phyloP scores from a whole-genome alignment of 2,888 invertebrate species.

The Agonum fuliginosum region DNA sequence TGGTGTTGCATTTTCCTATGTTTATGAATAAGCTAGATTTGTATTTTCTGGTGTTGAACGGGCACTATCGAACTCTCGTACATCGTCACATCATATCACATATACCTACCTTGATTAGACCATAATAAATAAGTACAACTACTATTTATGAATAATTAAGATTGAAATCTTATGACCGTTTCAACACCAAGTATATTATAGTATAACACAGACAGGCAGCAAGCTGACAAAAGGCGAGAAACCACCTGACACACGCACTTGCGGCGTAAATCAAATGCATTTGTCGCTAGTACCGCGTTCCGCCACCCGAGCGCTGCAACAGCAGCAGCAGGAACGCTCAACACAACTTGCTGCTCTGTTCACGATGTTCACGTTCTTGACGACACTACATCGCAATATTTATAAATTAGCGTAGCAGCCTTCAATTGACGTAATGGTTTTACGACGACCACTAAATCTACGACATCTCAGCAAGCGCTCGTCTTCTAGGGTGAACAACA shows the following conservation, averaged over 20 bases:
- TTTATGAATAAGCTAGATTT: no score
- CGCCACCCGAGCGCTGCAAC: neutral
- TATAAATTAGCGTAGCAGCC: conserved; percentile 46
- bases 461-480: conserved; percentile 19
- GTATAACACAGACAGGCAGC: no score
- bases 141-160: no score
- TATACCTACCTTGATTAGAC: no score
- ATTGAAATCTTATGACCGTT: no score
- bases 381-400: conserved; percentile 39
- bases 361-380: conserved; percentile 16
- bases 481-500: conserved; percentile 27
- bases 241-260: conserved; percentile 46
- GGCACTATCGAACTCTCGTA: no score
- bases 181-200: no score
- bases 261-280: conserved; percentile 41
- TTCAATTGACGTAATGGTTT: conserved; percentile 59
- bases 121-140: no score
- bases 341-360: neutral
- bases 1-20: no score
- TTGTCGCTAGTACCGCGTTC: conserved; percentile 37
- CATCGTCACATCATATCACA: no score
- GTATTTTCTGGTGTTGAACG: no score
- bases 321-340: neutral
- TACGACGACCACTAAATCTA: conserved; percentile 56
- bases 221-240: neutral